Evolutionary conservation across 2,113 vertebrate species (phyloP).

Genomic region (Boulengeromyrus knoepffleri): DNA sequence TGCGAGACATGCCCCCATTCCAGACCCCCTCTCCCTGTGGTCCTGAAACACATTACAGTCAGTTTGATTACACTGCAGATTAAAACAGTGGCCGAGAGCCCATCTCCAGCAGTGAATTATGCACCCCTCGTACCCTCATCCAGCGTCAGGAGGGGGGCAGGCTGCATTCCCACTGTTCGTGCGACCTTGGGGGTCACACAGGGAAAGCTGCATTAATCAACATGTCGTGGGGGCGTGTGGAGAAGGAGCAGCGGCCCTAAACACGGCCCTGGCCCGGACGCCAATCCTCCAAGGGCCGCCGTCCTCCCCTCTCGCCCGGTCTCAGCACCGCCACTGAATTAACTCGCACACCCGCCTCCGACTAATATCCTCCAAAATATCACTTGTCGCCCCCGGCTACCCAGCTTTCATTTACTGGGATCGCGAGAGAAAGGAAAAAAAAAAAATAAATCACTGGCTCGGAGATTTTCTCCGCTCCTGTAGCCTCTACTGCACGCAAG

Average conservation of each 20-base stretch:
- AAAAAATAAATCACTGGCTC: constrained; percentile 47
- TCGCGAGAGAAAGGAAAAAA: background rate
- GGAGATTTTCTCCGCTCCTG: constrained; percentile 30
- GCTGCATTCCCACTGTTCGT: constrained; percentile 50
- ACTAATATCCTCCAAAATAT: constrained; percentile 64
- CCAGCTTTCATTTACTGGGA: constrained; percentile 50
- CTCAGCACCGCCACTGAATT: constrained; percentile 49
- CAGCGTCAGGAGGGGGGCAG: constrained; percentile 26
- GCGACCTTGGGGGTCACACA: constrained; percentile 59
- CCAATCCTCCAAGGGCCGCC: constrained; percentile 29
- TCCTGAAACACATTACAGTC: constrained; percentile 43
- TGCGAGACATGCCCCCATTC: background rate
- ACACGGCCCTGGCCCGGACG: constrained; percentile 28
- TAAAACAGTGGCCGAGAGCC: constrained; percentile 33
- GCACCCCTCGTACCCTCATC: constrained; percentile 38
- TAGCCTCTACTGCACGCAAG: background rate
- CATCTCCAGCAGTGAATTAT: constrained; percentile 50
- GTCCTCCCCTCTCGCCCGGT: constrained; percentile 26
- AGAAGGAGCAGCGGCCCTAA: constrained; percentile 29
- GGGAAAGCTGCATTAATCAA: constrained; percentile 62
- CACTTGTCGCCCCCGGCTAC: constrained; percentile 49
- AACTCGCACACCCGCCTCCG: constrained; percentile 48
- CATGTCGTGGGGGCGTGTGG: constrained; percentile 43
- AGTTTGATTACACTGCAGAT: constrained; percentile 59
- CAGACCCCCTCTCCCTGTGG: constrained; percentile 13